Evolutionary conservation across 2,113 vertebrate genomes (phyloP), one percentile per base, ranked within the genome.

Genomic region (Parus major): DNA sequence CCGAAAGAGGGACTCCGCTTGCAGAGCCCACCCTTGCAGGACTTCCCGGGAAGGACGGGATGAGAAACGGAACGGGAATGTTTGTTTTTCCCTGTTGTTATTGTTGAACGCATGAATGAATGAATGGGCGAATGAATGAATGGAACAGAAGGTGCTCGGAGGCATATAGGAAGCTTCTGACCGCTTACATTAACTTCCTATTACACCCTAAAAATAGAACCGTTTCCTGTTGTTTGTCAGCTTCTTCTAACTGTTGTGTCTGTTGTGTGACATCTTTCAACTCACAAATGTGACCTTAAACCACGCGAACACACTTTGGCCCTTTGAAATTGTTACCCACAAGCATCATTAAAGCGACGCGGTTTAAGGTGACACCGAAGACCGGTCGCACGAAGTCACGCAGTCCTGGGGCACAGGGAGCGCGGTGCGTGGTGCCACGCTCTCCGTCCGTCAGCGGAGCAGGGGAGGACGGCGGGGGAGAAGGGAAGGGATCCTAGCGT

Each of bases 201-300:
- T 97, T 98, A 95, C 95, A 78, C 53, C 96, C 98, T 98, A 98
- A 98, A 98, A 98, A 98, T 98, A 98, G 97, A 92, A 61, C n/a
- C 15, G 49, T 92, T 98, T 98, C 98, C 98, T 98, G 97, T 97
- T 96, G 92, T 88, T 97, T 84, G 69, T 92, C 90, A 95, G 84
- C 86, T 90, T 86, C 59, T 96, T 94, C 75, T 47, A 41, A 66
- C 86, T 88, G 83, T 87, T 92, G 82, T 92, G 88, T 93, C 93
- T 97, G 82, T 29, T 53, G 72, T 77, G 82, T 80, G 86, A 88
- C 77, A 87, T 93, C 84, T 90, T 93, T 65, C 70, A 10, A 47
- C 82, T 85, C 95, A 64, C 53, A 64, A 85, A 92, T 61, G 75
- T 33, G 85, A n/a, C 56, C 90, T 49, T 21, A 71, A 92, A 71